Percentiles rank a stretch among this genome's conserved stretches.
phyloP scores from a whole-genome alignment of 2,113 vertebrate genomes.

The Reinhardtius hippoglossoides region DNA sequence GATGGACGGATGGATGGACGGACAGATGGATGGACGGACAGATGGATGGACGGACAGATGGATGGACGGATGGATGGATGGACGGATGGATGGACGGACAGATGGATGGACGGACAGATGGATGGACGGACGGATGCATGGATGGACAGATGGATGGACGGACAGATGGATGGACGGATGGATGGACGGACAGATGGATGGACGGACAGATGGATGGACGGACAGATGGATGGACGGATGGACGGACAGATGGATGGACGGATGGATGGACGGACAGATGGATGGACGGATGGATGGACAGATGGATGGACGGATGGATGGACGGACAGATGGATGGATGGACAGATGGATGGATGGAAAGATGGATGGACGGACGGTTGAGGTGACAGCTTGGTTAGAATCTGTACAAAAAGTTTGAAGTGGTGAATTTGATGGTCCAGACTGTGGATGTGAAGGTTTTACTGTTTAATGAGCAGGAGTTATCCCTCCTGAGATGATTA shows the following conservation, averaged over 20 bases:
- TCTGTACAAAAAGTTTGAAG: not conserved
- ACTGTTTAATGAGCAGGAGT: constrained; percentile 29
- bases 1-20: not conserved
- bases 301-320: not conserved
- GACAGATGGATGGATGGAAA: too few species aligned
- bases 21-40: not conserved
- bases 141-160: not conserved
- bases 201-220: constrained; percentile 1
- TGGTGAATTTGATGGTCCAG: constrained; percentile 19
- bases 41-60: not conserved
- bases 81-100: too few species aligned
- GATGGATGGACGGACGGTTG: too few species aligned
- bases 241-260: not conserved
- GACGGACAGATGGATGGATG: not conserved
- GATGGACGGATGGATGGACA: not conserved
- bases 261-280: constrained; percentile 11
- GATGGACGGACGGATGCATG: not conserved
- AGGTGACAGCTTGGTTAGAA: not conserved
- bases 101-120: too few species aligned
- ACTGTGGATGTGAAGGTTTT: constrained; percentile 30
- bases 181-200: too few species aligned
- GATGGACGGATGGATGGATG: not conserved
- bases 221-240: not conserved
- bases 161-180: too few species aligned
- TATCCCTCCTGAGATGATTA: constrained; percentile 60